Conservation (phyloP, 2,113 vertebrate genomes). For the Xiphophorus maculatus region DNA sequence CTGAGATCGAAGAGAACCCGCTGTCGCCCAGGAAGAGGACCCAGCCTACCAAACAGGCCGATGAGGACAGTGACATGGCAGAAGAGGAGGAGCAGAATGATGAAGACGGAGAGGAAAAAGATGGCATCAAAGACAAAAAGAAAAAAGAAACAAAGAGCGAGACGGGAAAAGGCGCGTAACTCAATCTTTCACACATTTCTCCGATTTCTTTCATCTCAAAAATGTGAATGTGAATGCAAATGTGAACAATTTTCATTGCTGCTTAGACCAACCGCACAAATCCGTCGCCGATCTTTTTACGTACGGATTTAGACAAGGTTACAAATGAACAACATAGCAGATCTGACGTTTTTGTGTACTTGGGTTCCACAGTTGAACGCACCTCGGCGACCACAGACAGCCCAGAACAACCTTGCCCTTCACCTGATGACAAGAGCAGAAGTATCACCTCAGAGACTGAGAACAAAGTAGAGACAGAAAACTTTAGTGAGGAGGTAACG, state of each 20-base stretch:
- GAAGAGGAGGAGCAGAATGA: slow-evolving; percentile 87
- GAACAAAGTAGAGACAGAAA: slow-evolving; percentile 43
- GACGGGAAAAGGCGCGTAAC: slow-evolving; percentile 56
- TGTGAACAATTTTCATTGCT: neutral
- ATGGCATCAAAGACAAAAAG: slow-evolving; percentile 58
- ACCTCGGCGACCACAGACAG: slow-evolving; percentile 32
- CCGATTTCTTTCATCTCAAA: no score
- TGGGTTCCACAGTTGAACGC: slow-evolving; percentile 34
- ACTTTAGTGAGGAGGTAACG: slow-evolving; percentile 59
- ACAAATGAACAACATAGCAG: neutral
- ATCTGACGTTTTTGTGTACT: neutral
- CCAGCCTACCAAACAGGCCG: slow-evolving; percentile 84
- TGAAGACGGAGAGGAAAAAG: slow-evolving; percentile 71
- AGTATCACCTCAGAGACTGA: slow-evolving; percentile 29
- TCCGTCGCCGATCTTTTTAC: neutral
- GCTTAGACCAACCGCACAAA: neutral
- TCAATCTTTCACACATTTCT: neutral
- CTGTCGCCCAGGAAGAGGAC: slow-evolving; percentile 87
- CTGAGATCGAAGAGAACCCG: slow-evolving; percentile 83
- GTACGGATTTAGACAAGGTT: neutral
- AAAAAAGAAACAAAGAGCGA: slow-evolving; percentile 25
- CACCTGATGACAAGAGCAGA: slow-evolving; percentile 3
- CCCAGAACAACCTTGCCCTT: slow-evolving; percentile 24
- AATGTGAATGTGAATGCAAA: no score
- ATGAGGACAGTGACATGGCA: slow-evolving; percentile 88